Conservation (phyloP, 2,113 vertebrate genomes). For the Hyla sarda region DNA sequence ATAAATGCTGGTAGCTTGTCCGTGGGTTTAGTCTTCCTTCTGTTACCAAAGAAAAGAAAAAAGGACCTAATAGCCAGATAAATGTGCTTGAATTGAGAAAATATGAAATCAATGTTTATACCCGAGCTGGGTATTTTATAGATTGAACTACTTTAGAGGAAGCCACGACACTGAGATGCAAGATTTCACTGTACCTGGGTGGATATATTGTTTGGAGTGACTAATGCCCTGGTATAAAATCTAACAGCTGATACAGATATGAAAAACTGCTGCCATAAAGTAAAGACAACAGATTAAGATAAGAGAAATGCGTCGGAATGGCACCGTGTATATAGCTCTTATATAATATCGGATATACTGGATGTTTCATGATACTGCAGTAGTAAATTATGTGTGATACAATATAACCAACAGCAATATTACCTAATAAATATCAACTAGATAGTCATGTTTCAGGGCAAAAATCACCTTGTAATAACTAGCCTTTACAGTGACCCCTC, state of each 20-base stretch:
- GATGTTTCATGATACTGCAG: neutral
- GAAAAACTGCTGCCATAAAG: neutral
- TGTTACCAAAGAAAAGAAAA: too few relatives aligned
- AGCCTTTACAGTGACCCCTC: too few relatives aligned
- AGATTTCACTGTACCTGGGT: neutral
- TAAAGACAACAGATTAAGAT: neutral
- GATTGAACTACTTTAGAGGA: too few relatives aligned
- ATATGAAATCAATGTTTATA: too few relatives aligned
- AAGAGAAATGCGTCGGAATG: neutral
- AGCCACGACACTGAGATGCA: too few relatives aligned
- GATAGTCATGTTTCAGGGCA: neutral
- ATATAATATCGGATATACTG: neutral
- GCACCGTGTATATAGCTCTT: neutral
- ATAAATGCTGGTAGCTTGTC: too few relatives aligned
- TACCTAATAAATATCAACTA: neutral
- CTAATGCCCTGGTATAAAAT: neutral
- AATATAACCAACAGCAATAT: too few relatives aligned
- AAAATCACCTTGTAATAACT: neutral
- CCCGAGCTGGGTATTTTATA: too few relatives aligned
- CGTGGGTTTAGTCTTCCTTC: too few relatives aligned
- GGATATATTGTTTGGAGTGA: neutral
- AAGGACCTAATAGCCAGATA: too few relatives aligned
- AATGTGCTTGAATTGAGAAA: too few relatives aligned
- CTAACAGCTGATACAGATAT: neutral
- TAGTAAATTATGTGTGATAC: neutral